These are phyloP conservation scores for Poecilobothrus nobilitatus DNA, from an alignment of 2,888 invertebrate species.

Conservation along the genomic window DNA sequence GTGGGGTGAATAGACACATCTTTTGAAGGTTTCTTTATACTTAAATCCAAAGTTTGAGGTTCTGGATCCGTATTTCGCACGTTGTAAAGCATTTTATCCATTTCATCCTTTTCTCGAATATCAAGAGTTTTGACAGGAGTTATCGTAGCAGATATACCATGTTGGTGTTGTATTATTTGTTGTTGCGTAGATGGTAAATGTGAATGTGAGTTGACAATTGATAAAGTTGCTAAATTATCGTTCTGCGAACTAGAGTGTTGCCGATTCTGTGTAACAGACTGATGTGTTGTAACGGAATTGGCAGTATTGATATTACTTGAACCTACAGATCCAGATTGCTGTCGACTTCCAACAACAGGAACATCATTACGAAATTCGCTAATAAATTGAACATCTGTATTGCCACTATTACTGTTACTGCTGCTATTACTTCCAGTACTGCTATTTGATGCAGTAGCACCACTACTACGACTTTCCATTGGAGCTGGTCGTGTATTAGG, in stretches of 20 bases:
- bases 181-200: conserved; percentile 28
- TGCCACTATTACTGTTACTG: conserved; percentile 17
- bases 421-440: conserved; percentile 13
- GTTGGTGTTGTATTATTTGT: conserved; percentile 32
- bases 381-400: conserved; percentile 41
- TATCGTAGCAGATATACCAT: conserved; percentile 56
- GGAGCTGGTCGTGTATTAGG: conserved; percentile 21
- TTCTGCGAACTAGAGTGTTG: conserved; percentile 17
- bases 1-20: conserved; percentile 27
- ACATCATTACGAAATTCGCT: conserved; percentile 43
- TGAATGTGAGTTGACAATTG: conserved; percentile 53
- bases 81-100: conserved; percentile 16
- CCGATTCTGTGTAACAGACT: conserved; percentile 23
- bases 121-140: conserved; percentile 46
- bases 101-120: background rate
- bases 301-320: conserved; percentile 12
- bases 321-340: conserved; percentile 32
- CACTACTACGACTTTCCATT: conserved; percentile 1
- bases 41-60: conserved; percentile 63
- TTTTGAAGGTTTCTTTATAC: conserved; percentile 58
- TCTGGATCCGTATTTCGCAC: conserved; percentile 49
- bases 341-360: conserved; percentile 25
- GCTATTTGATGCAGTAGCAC: conserved; percentile 19
- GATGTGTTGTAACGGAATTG: conserved; percentile 15
- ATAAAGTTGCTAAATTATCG: conserved; percentile 57